Conservation (phyloP, 2,888 invertebrate species). For the Antitype chi region DNA sequence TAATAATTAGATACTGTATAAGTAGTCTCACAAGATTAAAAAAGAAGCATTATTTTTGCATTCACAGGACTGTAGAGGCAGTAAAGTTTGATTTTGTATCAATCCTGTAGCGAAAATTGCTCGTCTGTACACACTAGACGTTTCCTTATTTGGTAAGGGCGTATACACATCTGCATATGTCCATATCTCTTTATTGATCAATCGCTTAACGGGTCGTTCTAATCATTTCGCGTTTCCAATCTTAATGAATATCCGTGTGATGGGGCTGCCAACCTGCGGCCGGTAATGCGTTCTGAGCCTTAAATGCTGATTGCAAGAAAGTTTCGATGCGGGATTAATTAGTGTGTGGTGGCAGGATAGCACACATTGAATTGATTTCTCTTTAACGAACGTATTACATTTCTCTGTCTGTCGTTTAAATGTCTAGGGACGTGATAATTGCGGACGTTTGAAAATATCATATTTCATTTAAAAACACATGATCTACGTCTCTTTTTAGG, state of each 20-base stretch:
- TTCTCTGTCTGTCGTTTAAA: neutral
- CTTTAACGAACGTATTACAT: slow-evolving; percentile 7
- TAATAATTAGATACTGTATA: too few species aligned
- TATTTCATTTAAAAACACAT: neutral
- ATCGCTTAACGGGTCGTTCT: slow-evolving; percentile 69
- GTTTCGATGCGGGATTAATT: slow-evolving; percentile 49
- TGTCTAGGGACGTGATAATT: neutral
- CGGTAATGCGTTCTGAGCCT: slow-evolving; percentile 43
- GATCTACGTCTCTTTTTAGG: neutral
- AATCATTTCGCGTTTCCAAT: slow-evolving; percentile 76
- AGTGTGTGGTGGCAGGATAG: slow-evolving; percentile 21
- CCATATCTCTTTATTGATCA: slow-evolving; percentile 79
- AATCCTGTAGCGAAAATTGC: neutral
- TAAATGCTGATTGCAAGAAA: slow-evolving; percentile 37
- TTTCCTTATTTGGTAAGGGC: slow-evolving; percentile 69
- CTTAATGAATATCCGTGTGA: slow-evolving; percentile 80
- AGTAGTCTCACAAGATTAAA: neutral
- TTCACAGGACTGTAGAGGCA: neutral
- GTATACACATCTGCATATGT: slow-evolving; percentile 74
- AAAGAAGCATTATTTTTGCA: neutral
- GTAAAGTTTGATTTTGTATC: neutral
- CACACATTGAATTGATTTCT: slow-evolving; percentile 34
- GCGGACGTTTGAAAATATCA: too few species aligned
- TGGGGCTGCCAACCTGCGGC: slow-evolving; percentile 64
- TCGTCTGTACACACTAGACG: slow-evolving; percentile 18